phyloP scores from a whole-genome alignment of 2,888 invertebrate species.

The Xestia c-nigrum region DNA sequence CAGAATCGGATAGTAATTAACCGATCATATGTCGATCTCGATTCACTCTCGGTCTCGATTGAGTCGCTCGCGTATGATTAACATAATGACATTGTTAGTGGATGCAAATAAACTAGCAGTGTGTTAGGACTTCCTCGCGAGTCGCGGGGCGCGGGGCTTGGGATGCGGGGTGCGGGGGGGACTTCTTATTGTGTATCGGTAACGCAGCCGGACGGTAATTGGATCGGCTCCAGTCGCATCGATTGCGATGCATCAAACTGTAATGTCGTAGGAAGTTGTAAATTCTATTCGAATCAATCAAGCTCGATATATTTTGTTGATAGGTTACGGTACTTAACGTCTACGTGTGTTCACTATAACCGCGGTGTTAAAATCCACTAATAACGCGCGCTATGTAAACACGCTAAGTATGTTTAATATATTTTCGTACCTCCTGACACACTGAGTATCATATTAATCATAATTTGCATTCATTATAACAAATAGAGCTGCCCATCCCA shows the following conservation, averaged over 20 bases:
- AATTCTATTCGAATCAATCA: constrained; percentile 36
- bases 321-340: constrained; percentile 23
- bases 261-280: constrained; percentile 54
- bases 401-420: constrained; percentile 5
- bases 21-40: constrained; percentile 79
- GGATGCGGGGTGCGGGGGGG: neutral
- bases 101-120: constrained; percentile 81
- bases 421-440: constrained; percentile 33
- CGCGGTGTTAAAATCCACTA: neutral
- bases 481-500: constrained; percentile 40
- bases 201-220: constrained; percentile 43
- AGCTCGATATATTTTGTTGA: constrained; percentile 27
- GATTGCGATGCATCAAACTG: constrained; percentile 48
- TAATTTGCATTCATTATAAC: constrained; percentile 46
- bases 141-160: neutral
- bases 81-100: constrained; percentile 87
- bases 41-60: constrained; percentile 82
- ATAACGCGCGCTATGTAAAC: neutral
- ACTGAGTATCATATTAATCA: constrained; percentile 41
- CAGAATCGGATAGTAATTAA: constrained; percentile 74
- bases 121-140: constrained; percentile 56
- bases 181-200: constrained; percentile 41
- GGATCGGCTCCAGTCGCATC: constrained; percentile 45
- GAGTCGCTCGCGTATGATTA: constrained; percentile 77
- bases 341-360: neutral